Conservation (phyloP, 2,113 vertebrate species). For the Okapia johnstoni region DNA sequence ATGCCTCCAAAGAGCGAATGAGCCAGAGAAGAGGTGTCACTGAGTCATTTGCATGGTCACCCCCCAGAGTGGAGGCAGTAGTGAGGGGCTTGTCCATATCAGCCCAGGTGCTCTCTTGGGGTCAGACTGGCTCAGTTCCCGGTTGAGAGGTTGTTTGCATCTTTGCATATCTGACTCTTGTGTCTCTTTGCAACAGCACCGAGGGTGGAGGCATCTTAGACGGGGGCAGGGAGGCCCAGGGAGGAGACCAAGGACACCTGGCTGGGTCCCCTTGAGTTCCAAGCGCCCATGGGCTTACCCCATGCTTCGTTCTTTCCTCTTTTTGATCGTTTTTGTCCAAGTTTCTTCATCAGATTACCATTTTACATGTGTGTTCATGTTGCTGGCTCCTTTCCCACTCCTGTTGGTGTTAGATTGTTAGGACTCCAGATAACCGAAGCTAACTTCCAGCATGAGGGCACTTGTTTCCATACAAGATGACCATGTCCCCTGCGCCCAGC, state of each 20-base stretch:
- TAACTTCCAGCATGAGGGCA: background rate
- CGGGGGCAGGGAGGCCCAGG: background rate
- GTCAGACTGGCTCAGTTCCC: background rate
- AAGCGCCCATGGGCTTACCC: background rate
- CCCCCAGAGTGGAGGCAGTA: background rate
- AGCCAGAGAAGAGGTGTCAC: background rate
- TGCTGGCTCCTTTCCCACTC: background rate
- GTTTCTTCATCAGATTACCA: background rate
- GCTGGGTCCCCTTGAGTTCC: background rate
- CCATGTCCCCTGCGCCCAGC: background rate
- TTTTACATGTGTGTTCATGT: no score
- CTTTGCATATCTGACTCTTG: background rate
- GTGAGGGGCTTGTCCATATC: background rate
- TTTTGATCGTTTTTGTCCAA: background rate
- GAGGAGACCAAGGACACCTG: background rate
- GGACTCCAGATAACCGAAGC: background rate
- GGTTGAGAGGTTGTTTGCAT: background rate
- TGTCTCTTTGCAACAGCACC: background rate
- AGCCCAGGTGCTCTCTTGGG: background rate
- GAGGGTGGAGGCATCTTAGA: background rate
- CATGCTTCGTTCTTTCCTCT: background rate
- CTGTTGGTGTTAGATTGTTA: background rate
- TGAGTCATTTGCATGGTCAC: background rate
- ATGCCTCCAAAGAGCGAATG: rapidly evolving
- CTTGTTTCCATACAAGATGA: background rate